Base-by-base conservation (phyloP, 2,113 vertebrate genomes). In the Columbina picui region DNA sequence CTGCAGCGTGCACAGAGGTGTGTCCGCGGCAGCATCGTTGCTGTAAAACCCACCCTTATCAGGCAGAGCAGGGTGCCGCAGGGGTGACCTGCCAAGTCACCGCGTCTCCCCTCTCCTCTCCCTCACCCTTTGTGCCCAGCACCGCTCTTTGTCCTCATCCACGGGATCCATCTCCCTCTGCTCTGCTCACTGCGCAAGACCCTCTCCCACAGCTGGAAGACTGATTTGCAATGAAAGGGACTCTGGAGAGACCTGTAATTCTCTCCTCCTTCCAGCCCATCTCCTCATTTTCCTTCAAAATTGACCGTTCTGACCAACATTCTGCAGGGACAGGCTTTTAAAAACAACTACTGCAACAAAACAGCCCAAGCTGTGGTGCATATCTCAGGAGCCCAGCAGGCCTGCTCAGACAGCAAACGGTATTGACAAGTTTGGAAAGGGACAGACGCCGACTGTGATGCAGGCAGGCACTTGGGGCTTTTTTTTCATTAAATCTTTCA, bases 11-110 rank as follows among this genome's bases (percentile, higher is more conserved):
- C 96, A 80, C 16, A 20, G 98, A 97, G 96, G 98, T 98, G 97
- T 91, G 90, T 97, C 97, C 39, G 57, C 86, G 39, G 96, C 94
- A 93, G 97, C 97, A 96, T 97, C 98, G 97, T 97, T 12, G 29
- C 98, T 90, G 98, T 98, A 98, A 98, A 98, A 96, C 93, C 90
- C 78, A 95, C 79, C 96, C 98, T 99, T 99, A 99, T 99, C 99
- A 97, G 95, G 92, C 89, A 57, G 89, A 93, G 96, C 97, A 98
- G 98, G 98, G 98, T 45, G 98, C 97, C 57, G 64, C 79, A 22
- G 91, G 77, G 93, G 94, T 97, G 98, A 98, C 98, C 98, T 98
- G 98, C 96, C 97, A 98, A 98, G 95, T 92, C 94, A 87, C 97
- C 67, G 53, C 87, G 50, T 92, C 97, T 92, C 97, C 92, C 87